phyloP scores from a whole-genome alignment of 2,888 invertebrate genomes.

The Arctia plantaginis region DNA sequence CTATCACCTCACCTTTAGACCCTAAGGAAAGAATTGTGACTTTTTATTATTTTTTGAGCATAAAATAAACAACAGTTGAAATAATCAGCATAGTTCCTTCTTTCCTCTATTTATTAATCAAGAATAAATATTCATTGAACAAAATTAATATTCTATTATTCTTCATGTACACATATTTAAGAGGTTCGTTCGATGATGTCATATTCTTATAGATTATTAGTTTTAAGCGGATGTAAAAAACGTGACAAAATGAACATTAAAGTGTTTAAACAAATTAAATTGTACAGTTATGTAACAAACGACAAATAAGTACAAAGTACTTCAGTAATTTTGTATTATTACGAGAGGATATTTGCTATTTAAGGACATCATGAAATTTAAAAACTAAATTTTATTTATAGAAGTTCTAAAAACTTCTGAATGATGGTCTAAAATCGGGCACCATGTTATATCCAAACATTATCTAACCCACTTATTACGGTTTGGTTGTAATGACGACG shows the following conservation, averaged over 20 bases:
- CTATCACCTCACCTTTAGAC: no score
- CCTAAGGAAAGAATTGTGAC: no score
- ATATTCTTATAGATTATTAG: neutral
- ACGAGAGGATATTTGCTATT: neutral
- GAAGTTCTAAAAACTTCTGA: neutral
- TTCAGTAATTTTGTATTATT: neutral
- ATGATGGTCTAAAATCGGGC: neutral
- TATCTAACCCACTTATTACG: neutral
- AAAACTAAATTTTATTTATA: neutral
- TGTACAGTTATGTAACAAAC: neutral
- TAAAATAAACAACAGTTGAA: no score
- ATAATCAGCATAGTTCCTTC: no score
- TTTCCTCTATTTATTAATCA: no score
- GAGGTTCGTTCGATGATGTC: neutral
- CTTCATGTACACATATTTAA: neutral
- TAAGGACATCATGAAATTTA: neutral
- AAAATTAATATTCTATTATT: neutral
- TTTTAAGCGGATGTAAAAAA: constrained; percentile 1
- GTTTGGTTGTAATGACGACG: neutral
- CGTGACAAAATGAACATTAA: neutral
- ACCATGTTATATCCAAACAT: neutral
- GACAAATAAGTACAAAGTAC: neutral
- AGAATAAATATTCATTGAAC: no score
- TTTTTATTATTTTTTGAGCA: no score
- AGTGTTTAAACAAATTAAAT: neutral